A percentile compares a stretch with the other conserved stretches of the same genome.
phyloP scores from a whole-genome alignment of 2,888 invertebrate genomes.

The Eumacrocentrus americanus region DNA sequence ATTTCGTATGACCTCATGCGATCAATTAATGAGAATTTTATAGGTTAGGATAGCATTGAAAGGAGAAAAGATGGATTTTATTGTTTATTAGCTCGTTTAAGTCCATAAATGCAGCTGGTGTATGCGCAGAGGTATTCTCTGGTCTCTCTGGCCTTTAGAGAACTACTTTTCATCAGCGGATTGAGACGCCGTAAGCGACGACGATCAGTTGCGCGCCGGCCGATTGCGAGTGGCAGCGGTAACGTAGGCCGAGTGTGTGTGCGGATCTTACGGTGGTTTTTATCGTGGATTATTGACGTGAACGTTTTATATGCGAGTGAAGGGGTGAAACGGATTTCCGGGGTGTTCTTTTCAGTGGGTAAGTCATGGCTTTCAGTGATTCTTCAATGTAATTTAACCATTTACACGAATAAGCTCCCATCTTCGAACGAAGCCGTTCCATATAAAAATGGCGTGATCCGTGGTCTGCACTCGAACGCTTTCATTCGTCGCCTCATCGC shows the following conservation, averaged over 20 bases:
- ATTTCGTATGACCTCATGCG: too few relatives aligned
- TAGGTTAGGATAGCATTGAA: too few relatives aligned
- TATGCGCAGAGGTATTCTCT: too few relatives aligned
- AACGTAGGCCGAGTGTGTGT: constrained; percentile 36
- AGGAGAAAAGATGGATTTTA: too few relatives aligned
- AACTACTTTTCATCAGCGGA: constrained; percentile 51
- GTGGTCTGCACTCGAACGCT: too few relatives aligned
- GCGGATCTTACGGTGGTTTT: constrained; percentile 44
- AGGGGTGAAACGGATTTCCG: constrained; percentile 46
- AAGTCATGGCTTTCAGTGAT: constrained; percentile 38
- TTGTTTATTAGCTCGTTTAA: too few relatives aligned
- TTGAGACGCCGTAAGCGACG: constrained; percentile 44
- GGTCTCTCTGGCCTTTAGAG: constrained; percentile 36
- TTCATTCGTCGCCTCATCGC: neutral
- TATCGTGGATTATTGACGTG: constrained; percentile 37
- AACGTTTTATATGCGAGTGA: constrained; percentile 52
- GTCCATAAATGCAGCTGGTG: too few relatives aligned
- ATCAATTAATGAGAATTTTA: too few relatives aligned
- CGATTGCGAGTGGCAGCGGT: constrained; percentile 36
- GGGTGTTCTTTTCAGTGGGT: constrained; percentile 52
- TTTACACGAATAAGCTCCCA: neutral
- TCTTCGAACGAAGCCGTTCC: neutral
- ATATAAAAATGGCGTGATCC: constrained; percentile 56
- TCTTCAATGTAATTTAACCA: neutral
- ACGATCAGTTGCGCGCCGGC: constrained; percentile 59